Evolutionary conservation across 2,888 invertebrate species (phyloP).

Genomic region (Acanthoscelides obtectus): DNA sequence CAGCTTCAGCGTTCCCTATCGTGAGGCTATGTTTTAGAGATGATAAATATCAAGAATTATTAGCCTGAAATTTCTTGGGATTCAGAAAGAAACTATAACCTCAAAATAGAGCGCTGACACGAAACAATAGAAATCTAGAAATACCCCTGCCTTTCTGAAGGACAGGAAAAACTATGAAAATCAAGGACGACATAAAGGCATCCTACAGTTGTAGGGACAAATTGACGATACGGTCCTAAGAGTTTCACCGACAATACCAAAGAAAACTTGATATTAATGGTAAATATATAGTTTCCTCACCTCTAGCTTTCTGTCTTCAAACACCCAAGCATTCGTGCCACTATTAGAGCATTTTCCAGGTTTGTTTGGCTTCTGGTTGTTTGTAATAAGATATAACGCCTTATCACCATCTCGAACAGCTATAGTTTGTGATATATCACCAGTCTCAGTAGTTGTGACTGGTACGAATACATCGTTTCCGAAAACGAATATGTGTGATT

Average conservation of each 20-base stretch:
- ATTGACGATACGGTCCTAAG: background rate
- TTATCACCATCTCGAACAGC: slow-evolving; percentile 36
- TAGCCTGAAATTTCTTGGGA: background rate
- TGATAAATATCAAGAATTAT: background rate
- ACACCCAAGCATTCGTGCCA: slow-evolving; percentile 47
- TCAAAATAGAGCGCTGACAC: no score
- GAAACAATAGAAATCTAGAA: no score
- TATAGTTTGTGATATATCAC: slow-evolving; percentile 47
- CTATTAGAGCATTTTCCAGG: slow-evolving; percentile 32
- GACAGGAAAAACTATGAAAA: no score
- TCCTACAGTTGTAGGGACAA: background rate
- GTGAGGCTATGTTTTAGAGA: background rate
- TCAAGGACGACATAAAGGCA: no score
- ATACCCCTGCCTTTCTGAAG: no score
- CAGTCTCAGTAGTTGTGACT: slow-evolving; percentile 43
- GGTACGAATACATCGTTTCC: slow-evolving; percentile 33
- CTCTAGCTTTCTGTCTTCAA: slow-evolving; percentile 35
- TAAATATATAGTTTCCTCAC: slow-evolving; percentile 31
- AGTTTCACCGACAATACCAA: no score
- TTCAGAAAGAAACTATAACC: no score
- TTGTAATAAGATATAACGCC: slow-evolving; percentile 42
- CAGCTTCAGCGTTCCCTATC: no score
- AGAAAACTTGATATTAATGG: no score
- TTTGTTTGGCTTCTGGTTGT: slow-evolving; percentile 20
- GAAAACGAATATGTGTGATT: slow-evolving; percentile 47